Conservation (phyloP, 2,888 invertebrate species). For the Eucera pruinosa region DNA sequence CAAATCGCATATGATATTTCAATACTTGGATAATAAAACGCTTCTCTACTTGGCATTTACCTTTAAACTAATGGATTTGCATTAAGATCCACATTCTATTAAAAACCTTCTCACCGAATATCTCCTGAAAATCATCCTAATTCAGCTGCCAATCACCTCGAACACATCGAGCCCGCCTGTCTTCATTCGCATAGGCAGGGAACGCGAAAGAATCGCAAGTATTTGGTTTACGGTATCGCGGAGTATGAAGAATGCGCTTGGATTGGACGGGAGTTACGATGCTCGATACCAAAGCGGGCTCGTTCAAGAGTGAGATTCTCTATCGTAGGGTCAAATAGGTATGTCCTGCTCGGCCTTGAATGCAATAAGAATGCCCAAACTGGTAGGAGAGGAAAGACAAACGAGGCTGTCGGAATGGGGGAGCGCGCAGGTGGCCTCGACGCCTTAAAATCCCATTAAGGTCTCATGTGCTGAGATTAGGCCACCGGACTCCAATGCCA, state of each 20-base stretch:
- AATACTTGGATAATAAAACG: too few species aligned
- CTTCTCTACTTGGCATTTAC: too few species aligned
- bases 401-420: conserved; percentile 76
- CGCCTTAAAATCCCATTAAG: conserved; percentile 84
- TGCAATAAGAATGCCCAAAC: conserved; percentile 72
- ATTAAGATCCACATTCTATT: too few species aligned
- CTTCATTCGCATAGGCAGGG: too few species aligned
- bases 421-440: conserved; percentile 81
- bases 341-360: conserved; percentile 59
- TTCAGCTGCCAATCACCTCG: too few species aligned
- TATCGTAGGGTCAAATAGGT: conserved; percentile 57
- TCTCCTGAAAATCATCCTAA: too few species aligned
- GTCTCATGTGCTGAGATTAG: conserved; percentile 84
- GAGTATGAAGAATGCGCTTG: conserved; percentile 18
- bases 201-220: conserved; percentile 1
- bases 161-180: too few species aligned
- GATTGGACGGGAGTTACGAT: conserved; percentile 32
- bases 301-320: conserved; percentile 41
- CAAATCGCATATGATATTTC: too few species aligned
- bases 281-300: conserved; percentile 49
- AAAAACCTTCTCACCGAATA: too few species aligned
- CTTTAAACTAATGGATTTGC: too few species aligned
- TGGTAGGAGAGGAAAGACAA: conserved; percentile 77
- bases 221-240: conserved; percentile 20
- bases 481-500: conserved; percentile 79